phyloP scores from a whole-genome alignment of 1,140 invertebrate genomes.

The Drosophila nikananu region DNA sequence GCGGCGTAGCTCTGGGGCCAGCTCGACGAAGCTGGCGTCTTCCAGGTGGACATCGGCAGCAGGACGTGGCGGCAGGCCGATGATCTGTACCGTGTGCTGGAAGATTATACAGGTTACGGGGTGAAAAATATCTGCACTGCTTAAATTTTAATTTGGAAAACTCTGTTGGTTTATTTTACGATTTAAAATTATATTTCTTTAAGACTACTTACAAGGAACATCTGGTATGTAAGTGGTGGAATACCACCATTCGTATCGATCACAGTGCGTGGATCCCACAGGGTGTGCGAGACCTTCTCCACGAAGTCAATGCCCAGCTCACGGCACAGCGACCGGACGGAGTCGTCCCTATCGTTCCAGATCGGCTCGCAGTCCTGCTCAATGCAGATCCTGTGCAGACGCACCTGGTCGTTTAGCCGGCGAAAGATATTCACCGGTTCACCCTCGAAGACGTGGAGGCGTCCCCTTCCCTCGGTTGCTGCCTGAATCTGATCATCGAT shows the following conservation, averaged over 20 bases:
- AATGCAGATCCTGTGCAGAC: constrained; percentile 87
- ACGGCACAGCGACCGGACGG: constrained; percentile 87
- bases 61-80: constrained; percentile 88
- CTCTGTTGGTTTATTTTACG: too few relatives aligned
- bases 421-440: constrained; percentile 88
- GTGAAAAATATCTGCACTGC: too few relatives aligned
- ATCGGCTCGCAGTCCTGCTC: constrained; percentile 91
- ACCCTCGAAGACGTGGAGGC: constrained; percentile 88
- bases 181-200: not conserved
- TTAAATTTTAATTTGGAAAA: too few relatives aligned
- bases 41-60: constrained; percentile 86
- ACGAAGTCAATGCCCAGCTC: constrained; percentile 87
- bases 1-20: constrained; percentile 84
- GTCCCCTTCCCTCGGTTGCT: constrained; percentile 86
- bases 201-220: constrained; percentile 87
- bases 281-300: constrained; percentile 90
- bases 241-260: constrained; percentile 90
- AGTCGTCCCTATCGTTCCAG: constrained; percentile 88
- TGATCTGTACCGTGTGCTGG: constrained; percentile 87
- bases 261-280: constrained; percentile 89
- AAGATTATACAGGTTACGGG: too few relatives aligned
- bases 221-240: constrained; percentile 90
- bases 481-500: constrained; percentile 87
- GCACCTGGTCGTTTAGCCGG: constrained; percentile 87
- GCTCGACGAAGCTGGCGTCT: constrained; percentile 86